Conservation (phyloP, 2,113 vertebrate genomes). For the Hylia prasina region DNA sequence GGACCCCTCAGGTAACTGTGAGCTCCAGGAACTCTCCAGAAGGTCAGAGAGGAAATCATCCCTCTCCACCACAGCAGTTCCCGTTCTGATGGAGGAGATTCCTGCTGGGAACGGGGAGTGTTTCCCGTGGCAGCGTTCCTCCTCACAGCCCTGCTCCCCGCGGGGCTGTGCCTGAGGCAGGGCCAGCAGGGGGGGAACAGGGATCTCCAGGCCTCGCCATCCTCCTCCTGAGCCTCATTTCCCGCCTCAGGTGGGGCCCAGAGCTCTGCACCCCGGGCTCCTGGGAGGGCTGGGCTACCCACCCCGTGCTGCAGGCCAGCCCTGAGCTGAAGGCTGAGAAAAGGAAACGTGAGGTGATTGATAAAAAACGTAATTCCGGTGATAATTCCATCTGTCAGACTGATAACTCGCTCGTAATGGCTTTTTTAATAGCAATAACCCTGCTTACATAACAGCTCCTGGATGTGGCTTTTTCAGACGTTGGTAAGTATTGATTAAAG, state of each 20-base stretch:
- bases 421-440: neutral
- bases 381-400: slow-evolving; percentile 19
- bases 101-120: neutral
- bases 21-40: neutral
- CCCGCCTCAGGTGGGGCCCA: neutral
- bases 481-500: neutral
- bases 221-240: neutral
- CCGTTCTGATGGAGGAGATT: neutral
- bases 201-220: neutral
- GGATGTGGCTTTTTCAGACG: neutral
- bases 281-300: neutral
- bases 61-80: neutral
- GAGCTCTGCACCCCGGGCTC: neutral
- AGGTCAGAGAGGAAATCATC: neutral
- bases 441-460: slow-evolving; percentile 10
- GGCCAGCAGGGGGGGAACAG: neutral
- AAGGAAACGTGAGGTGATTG: neutral
- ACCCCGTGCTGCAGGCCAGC: neutral
- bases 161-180: neutral
- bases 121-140: neutral
- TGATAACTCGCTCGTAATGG: neutral
- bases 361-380: neutral
- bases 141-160: too few species aligned
- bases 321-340: neutral
- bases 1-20: too few species aligned